A percentile compares a stretch with the other conserved stretches of the same genome.
Evolutionary conservation across 2,888 invertebrate genomes (phyloP).

Genomic region (Cephonodes hylas): DNA sequence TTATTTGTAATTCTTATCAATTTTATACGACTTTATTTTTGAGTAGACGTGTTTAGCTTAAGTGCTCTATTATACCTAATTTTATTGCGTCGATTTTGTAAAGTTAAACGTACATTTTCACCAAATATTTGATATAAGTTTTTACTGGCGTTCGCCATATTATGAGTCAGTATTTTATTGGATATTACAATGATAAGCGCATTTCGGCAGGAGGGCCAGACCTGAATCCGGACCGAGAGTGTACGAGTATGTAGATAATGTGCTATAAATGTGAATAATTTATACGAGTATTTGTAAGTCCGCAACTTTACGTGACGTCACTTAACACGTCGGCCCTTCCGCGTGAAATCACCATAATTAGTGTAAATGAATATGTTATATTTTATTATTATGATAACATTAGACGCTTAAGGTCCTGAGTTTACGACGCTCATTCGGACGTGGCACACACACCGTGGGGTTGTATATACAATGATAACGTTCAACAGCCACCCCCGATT

Average conservation of each 20-base stretch:
- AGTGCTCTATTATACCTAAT: slow-evolving; percentile 62
- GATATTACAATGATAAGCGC: slow-evolving; percentile 63
- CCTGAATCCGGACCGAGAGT: slow-evolving; percentile 68
- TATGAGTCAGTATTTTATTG: slow-evolving; percentile 80
- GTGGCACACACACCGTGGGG: slow-evolving; percentile 55
- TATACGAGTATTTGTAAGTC: slow-evolving; percentile 81
- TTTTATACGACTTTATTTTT: slow-evolving; percentile 75
- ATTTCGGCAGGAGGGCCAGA: slow-evolving; percentile 70
- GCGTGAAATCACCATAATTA: slow-evolving; percentile 54
- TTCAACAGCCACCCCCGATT: slow-evolving; percentile 58
- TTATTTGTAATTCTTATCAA: slow-evolving; percentile 58
- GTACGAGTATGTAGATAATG: slow-evolving; percentile 72
- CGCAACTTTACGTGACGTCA: slow-evolving; percentile 79
- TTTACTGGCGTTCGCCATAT: slow-evolving; percentile 77
- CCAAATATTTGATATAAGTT: slow-evolving; percentile 81
- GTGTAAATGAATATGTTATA: slow-evolving; percentile 63
- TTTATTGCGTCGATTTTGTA: slow-evolving; percentile 70
- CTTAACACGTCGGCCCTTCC: slow-evolving; percentile 67
- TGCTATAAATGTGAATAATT: slow-evolving; percentile 81
- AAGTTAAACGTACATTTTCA: slow-evolving; percentile 71
- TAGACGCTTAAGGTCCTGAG: slow-evolving; percentile 19
- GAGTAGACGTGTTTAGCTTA: slow-evolving; percentile 66
- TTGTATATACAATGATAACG: slow-evolving; percentile 68
- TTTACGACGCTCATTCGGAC: slow-evolving; percentile 65
- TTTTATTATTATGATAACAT: slow-evolving; percentile 69